Conservation (phyloP, 2,113 vertebrate species). For the Pavo muticus region DNA sequence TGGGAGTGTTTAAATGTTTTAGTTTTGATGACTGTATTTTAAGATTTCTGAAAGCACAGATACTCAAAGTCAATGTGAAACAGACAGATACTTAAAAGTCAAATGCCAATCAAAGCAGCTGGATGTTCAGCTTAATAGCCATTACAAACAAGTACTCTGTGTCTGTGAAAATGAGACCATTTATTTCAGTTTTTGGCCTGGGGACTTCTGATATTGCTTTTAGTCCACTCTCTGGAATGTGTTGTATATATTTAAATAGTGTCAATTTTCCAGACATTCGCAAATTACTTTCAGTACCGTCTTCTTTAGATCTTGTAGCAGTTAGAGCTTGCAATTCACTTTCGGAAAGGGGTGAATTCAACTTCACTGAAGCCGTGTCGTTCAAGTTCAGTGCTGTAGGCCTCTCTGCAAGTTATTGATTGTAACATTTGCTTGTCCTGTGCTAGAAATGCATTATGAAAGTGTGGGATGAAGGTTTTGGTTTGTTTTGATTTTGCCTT, state of each 20-base stretch:
- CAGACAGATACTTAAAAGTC: background rate
- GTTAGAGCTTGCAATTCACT: background rate
- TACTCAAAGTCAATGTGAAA: background rate
- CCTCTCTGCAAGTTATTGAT: background rate
- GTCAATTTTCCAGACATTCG: background rate
- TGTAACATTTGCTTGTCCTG: background rate
- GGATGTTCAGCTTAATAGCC: background rate
- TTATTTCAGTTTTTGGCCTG: background rate
- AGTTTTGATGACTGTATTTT: accelerated
- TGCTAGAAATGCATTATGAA: background rate
- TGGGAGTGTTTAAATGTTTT: background rate
- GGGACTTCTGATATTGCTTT: background rate
- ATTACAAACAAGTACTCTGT: background rate
- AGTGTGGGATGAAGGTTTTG: background rate
- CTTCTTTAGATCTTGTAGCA: background rate
- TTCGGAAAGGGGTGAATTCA: background rate
- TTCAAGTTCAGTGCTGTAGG: accelerated
- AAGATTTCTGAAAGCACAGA: background rate
- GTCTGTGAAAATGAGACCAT: background rate
- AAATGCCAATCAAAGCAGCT: background rate
- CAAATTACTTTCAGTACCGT: background rate
- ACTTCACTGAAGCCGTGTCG: background rate
- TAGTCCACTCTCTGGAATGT: background rate
- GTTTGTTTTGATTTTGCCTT: background rate
- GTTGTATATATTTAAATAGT: background rate